phyloP scores from a whole-genome alignment of 1,140 invertebrate species.

The Neocloeon triangulifer region DNA sequence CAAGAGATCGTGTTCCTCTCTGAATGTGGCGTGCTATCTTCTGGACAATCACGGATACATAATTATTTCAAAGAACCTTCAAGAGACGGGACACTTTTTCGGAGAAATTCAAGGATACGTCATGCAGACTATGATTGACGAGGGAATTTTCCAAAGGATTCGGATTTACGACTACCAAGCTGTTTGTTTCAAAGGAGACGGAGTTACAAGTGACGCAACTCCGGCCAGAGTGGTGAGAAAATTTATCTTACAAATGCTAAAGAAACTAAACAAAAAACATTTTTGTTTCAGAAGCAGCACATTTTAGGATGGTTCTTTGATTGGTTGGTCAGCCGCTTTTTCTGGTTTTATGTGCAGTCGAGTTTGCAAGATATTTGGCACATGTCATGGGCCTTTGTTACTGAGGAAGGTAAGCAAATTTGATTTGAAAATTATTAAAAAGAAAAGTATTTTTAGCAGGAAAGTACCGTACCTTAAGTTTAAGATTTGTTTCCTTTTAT shows the following conservation, averaged over 20 bases:
- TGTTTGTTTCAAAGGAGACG: conserved; percentile 39
- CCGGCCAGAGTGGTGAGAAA: not conserved
- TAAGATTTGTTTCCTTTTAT: too few relatives aligned
- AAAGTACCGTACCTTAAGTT: too few relatives aligned
- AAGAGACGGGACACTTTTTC: conserved; percentile 63
- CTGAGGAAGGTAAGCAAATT: conserved; percentile 8
- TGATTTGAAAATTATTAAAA: too few relatives aligned
- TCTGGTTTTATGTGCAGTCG: conserved; percentile 16
- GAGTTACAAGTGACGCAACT: not conserved
- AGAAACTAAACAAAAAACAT: too few relatives aligned
- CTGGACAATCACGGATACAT: conserved; percentile 81
- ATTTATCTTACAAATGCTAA: too few relatives aligned
- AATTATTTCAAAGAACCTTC: conserved; percentile 39
- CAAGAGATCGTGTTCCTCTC: conserved; percentile 37
- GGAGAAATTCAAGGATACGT: conserved; percentile 54
- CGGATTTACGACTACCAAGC: conserved; percentile 75
- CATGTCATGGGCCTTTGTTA: conserved; percentile 9
- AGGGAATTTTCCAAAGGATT: conserved; percentile 52
- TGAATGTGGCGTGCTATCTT: conserved; percentile 58
- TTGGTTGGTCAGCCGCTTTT: conserved; percentile 16
- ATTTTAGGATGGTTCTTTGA: conserved; percentile 14
- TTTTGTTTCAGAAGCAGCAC: conserved; percentile 17
- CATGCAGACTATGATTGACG: conserved; percentile 51
- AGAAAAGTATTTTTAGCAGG: too few relatives aligned
- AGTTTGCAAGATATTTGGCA: conserved; percentile 14